These are phyloP conservation scores for Jaculus jaculus DNA, from an alignment of 2,113 vertebrate species.

Conservation along the genomic window DNA sequence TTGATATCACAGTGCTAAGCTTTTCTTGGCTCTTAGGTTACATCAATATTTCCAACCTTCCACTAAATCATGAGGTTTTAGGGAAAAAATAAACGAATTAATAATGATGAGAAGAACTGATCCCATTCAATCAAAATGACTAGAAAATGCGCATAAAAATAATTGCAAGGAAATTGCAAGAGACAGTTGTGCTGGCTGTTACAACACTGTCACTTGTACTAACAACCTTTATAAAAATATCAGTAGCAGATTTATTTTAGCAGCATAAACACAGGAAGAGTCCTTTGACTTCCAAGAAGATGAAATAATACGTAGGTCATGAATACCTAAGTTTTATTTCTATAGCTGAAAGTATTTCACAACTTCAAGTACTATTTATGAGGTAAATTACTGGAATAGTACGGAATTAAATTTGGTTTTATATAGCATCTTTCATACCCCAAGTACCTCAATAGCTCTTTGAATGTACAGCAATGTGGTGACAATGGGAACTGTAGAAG, in stretches of 20 bases:
- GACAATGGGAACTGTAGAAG: not conserved
- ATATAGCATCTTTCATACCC: slow-evolving; percentile 63
- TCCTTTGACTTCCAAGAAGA: slow-evolving; percentile 75
- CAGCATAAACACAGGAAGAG: slow-evolving; percentile 59
- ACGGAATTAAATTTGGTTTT: slow-evolving; percentile 77
- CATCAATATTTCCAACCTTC: not conserved
- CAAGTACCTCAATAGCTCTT: slow-evolving; percentile 53
- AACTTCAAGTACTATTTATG: slow-evolving; percentile 75
- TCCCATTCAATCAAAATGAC: slow-evolving; percentile 3
- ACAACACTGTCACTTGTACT: slow-evolving; percentile 31
- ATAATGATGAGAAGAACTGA: slow-evolving; percentile 41
- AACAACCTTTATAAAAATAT: slow-evolving; percentile 61
- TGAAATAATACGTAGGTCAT: slow-evolving; percentile 63
- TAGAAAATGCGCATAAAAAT: slow-evolving; percentile 26
- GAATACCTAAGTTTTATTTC: slow-evolving; percentile 64
- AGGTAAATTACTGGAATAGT: slow-evolving; percentile 73
- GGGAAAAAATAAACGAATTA: not conserved
- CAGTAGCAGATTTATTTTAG: slow-evolving; percentile 65
- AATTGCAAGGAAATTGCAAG: slow-evolving; percentile 18
- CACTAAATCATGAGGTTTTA: not conserved
- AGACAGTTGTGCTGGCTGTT: slow-evolving; percentile 3
- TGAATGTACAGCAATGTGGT: not conserved
- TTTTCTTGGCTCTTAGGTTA: not conserved
- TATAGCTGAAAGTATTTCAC: slow-evolving; percentile 68
- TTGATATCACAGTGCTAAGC: not conserved